Evolutionary conservation across 2,797 vertebrate species (phyloP).

Genomic region (Siniperca undulata): DNA sequence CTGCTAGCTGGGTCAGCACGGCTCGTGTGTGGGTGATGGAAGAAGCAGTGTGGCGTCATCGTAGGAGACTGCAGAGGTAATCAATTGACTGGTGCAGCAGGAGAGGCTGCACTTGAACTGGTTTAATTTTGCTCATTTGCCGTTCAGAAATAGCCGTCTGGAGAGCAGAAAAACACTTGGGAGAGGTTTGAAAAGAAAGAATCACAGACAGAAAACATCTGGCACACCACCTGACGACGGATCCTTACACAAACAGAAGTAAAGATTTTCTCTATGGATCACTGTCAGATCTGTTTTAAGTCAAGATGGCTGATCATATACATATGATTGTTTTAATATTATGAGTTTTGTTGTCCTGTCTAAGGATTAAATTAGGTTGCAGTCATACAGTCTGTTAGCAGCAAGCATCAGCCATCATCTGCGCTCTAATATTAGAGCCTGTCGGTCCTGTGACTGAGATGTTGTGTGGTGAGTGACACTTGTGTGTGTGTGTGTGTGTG

Average conservation of each 20-base stretch:
- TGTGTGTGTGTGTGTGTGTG: not conserved
- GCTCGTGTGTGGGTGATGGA: not conserved
- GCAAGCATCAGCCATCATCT: conserved; percentile 35
- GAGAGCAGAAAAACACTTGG: not conserved
- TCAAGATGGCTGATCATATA: not conserved
- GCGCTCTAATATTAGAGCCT: conserved; percentile 70
- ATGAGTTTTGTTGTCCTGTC: conserved; percentile 11
- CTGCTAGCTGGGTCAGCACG: not conserved
- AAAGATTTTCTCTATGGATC: not conserved
- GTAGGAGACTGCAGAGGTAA: conserved; percentile 45
- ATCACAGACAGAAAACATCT: conserved; percentile 7
- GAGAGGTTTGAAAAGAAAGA: not conserved
- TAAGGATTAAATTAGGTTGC: conserved; percentile 6
- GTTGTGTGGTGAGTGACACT: conserved; percentile 20
- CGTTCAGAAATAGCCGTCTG: not conserved
- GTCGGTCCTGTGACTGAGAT: conserved; percentile 66
- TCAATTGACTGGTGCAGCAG: conserved; percentile 45
- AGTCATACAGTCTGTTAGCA: not conserved
- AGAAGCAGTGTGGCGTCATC: conserved; percentile 17
- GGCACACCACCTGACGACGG: conserved; percentile 11
- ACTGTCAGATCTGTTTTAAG: not conserved
- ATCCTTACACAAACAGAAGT: conserved; percentile 1
- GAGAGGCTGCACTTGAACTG: conserved; percentile 16
- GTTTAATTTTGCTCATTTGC: conserved; percentile 2
- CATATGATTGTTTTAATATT: not conserved